Evolutionary conservation across 2,113 vertebrate species (phyloP), one percentile per base, ranked within the genome.

Genomic region (Notarius quadriscutis): DNA sequence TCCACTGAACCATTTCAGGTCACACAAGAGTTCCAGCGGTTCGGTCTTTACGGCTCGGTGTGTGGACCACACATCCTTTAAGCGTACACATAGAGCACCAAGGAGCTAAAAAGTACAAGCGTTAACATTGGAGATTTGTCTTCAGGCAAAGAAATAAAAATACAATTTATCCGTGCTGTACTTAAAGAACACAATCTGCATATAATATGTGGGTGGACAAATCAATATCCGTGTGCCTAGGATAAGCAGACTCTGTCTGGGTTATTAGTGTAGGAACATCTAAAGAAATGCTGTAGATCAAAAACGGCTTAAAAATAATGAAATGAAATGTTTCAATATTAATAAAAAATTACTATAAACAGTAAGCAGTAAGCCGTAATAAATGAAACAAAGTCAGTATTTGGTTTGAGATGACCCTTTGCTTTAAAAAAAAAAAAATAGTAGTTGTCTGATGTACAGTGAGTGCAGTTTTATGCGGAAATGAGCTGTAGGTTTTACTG

Each of bases 1-100:
- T 63, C 62, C 55, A 75, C 88, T 80, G 67, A 88, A 84, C 86
- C 83, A 71, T 84, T 87, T 85, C 60, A 89, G 84, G 80, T 86
- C 87, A 87, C 89, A 90, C 55, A 78, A 41, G n/a, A 84, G 67
- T 78, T 74, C 79, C 85, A 85, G 83, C 74, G 67, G 85, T 58
- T 83, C 41, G 20, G 18, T 65, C 84, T 57, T 78, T 87, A 75
- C 65, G 62, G 83, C 88, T 81, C 41, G 48, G 57, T 30, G 57
- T 72, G 34, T 78, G 53, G 57, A 79, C 83, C 72, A 65, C 74
- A 63, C 72, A 75, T 22, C 15, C 41, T 75, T 30, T 53, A 55
- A 12, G 22, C 3, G 17, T 18, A 27, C 51, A 79, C 5, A 15
- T 22, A n/a, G 27, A 27, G 41, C 60, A 22, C 48, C 25, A 34